Evolutionary conservation across 2,888 invertebrate species (phyloP).

Genomic region (Lordiphosa fenestrarum): DNA sequence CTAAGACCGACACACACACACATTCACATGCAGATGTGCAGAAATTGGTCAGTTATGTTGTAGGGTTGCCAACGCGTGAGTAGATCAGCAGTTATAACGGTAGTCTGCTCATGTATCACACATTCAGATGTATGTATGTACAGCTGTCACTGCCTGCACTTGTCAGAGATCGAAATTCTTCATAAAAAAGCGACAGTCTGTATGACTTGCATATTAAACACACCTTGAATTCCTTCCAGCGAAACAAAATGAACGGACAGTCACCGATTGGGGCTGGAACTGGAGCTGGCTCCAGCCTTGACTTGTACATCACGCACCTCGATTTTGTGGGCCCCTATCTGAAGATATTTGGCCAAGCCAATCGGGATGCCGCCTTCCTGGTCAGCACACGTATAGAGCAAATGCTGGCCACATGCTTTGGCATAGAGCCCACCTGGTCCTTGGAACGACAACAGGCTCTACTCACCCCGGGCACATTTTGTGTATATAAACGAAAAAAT

Average conservation of each 20-base stretch:
- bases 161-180: slow-evolving; percentile 23
- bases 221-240: slow-evolving; percentile 38
- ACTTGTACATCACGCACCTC: slow-evolving; percentile 79
- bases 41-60: slow-evolving; percentile 35
- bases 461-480: slow-evolving; percentile 65
- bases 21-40: not conserved
- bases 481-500: slow-evolving; percentile 80
- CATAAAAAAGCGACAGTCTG: not conserved
- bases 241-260: slow-evolving; percentile 55
- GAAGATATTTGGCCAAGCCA: slow-evolving; percentile 86
- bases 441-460: slow-evolving; percentile 68
- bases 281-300: slow-evolving; percentile 32
- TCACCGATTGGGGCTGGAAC: slow-evolving; percentile 8
- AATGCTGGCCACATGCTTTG: slow-evolving; percentile 71
- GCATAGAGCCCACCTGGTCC: slow-evolving; percentile 68
- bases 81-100: slow-evolving; percentile 39
- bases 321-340: slow-evolving; percentile 86
- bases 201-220: slow-evolving; percentile 37
- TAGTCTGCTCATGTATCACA: slow-evolving; percentile 11
- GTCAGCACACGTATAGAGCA: slow-evolving; percentile 73
- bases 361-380: slow-evolving; percentile 70
- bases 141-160: slow-evolving; percentile 11
- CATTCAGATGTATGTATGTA: slow-evolving; percentile 1
- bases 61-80: slow-evolving; percentile 34
- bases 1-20: slow-evolving; percentile 6